phyloP scores from a whole-genome alignment of 2,113 vertebrate genomes.

The Verasper variegatus region DNA sequence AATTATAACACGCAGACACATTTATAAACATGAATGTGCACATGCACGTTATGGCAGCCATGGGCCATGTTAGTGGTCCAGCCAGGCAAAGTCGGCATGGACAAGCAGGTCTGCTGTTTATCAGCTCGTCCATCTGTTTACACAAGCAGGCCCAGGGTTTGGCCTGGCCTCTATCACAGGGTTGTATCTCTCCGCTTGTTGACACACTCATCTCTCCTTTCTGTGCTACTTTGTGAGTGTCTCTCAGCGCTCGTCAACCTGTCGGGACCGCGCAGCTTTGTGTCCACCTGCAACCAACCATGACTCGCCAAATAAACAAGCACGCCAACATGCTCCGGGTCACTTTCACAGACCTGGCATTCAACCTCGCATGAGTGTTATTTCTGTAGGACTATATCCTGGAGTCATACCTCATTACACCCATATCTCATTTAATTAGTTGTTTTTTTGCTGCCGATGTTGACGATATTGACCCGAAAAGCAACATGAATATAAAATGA shows the following conservation, averaged over 20 bases:
- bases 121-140: constrained; percentile 74
- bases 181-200: constrained; percentile 62
- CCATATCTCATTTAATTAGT: not conserved
- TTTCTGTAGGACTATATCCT: not conserved
- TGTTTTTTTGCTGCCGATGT: not conserved
- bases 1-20: constrained; percentile 26
- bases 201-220: constrained; percentile 67
- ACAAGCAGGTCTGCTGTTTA: constrained; percentile 45
- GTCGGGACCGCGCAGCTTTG: constrained; percentile 5
- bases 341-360: constrained; percentile 31
- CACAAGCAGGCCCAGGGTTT: constrained; percentile 59
- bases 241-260: constrained; percentile 42
- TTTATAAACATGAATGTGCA: not conserved
- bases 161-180: constrained; percentile 57
- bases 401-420: constrained; percentile 1
- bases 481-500: constrained; percentile 43
- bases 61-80: constrained; percentile 25
- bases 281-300: constrained; percentile 44
- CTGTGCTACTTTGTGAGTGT: constrained; percentile 64
- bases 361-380: not conserved
- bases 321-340: constrained; percentile 38
- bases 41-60: constrained; percentile 3
- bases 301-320: constrained; percentile 60
- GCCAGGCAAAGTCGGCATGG: constrained; percentile 11
- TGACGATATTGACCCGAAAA: constrained; percentile 19